Evolutionary conservation across 2,113 vertebrate genomes (phyloP), one percentile per base, ranked within the genome.

Genomic region (Mus spicilegus): DNA sequence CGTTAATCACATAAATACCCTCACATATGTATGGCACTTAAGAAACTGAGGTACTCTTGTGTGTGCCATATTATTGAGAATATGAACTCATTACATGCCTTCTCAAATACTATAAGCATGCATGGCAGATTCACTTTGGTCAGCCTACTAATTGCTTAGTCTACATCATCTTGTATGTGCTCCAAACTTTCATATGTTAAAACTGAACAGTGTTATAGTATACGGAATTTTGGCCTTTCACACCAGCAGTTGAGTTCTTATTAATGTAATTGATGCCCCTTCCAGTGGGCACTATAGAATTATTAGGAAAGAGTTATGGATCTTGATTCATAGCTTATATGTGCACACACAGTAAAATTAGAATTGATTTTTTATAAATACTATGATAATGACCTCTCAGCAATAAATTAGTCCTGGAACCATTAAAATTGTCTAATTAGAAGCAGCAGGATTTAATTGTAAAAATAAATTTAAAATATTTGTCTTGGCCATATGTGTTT

Each of bases 271-370:
- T 49, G 49, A 49, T 49, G 49, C 49, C 49, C 49, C 49, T 97
- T 97, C 75, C 84, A 96, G 39, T 42, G 94, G 96, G 78, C 30
- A 8, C 92, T 91, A 77, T 90, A 70, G 96, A 93, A 96, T 95
- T 97, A 95, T 94, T 96, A 96, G 84, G 49, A 73, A 94, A 89
- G 92, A 96, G 56, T 95, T 96, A 87, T 86, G 94, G 89, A 78
- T 96, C 87, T 93, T 69, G 89, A 96, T 69, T 94, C 91, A 58
- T 91, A 95, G 95, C 58, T 95, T 72, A 51, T 89, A 86, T 76
- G 90, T 93, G 89, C 89, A 89, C 87, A 72, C 89, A 88, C n/a
- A 63, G 84, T 95, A 69, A 87, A 97, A 91, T 96, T 89, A 91
- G 76, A 96, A 93, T 28, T 30, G 17, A 95, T 76, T 90, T 56